These are phyloP conservation scores for Anthopleura sola DNA, from an alignment of 64 coral and sea anemone species.

Conservation along the genomic window DNA sequence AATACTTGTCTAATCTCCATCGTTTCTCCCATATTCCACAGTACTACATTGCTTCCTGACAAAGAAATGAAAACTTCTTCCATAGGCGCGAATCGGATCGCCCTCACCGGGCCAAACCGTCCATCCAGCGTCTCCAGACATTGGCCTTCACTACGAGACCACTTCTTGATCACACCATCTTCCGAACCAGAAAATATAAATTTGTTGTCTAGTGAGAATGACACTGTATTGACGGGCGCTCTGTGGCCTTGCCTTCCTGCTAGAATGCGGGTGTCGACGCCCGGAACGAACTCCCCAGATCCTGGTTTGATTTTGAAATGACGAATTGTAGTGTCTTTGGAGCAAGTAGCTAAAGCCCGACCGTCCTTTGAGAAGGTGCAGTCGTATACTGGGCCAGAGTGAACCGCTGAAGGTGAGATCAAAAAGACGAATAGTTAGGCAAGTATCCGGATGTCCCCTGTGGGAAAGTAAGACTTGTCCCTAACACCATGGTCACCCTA, in stretches of 20 bases:
- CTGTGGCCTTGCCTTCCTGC: constrained; percentile 31
- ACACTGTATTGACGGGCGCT: constrained; percentile 44
- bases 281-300: constrained; percentile 68
- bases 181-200: constrained; percentile 62
- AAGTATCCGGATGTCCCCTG: too few relatives aligned
- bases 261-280: constrained; percentile 47
- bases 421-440: not conserved
- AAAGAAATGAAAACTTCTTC: constrained; percentile 52
- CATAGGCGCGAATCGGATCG: constrained; percentile 52
- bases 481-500: too few relatives aligned
- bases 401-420: constrained; percentile 34
- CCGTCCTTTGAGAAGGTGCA: constrained; percentile 54
- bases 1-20: constrained; percentile 10
- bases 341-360: constrained; percentile 34
- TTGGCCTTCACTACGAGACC: constrained; percentile 34
- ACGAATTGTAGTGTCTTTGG: constrained; percentile 38
- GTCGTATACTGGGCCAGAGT: constrained; percentile 22
- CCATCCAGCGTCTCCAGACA: constrained; percentile 20
- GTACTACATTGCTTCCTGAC: constrained; percentile 39
- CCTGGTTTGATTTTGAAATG: constrained; percentile 41
- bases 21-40: constrained; percentile 56
- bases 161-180: constrained; percentile 57
- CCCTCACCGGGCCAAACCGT: constrained; percentile 18
- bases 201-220: constrained; percentile 55
- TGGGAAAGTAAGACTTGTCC: not conserved